Conservation (phyloP, 2,113 vertebrate genomes). For the Heteronetta atricapilla region DNA sequence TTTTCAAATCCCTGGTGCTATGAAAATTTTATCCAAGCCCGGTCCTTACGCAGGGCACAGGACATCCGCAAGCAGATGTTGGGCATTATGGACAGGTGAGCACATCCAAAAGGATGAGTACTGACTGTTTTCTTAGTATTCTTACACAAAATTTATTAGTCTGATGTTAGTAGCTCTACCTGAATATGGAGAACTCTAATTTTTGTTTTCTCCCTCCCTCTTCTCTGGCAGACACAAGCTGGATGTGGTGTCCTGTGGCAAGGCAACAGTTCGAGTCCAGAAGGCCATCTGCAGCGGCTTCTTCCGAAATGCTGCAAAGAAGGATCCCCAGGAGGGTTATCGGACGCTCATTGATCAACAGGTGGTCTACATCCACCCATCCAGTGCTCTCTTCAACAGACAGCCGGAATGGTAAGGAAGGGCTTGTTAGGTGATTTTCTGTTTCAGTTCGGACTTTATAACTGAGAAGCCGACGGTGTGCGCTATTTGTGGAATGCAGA, state of each 20-base stretch:
- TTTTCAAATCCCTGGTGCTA: slow-evolving; percentile 99
- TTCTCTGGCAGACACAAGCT: slow-evolving; percentile 87
- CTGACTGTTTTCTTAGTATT: not conserved
- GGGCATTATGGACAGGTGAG: slow-evolving; percentile 97
- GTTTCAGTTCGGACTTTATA: not conserved
- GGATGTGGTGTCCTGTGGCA: slow-evolving; percentile 96
- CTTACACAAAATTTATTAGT: not conserved
- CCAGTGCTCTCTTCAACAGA: slow-evolving; percentile 96
- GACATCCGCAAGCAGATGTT: slow-evolving; percentile 99
- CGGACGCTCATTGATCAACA: slow-evolving; percentile 96
- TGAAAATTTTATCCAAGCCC: slow-evolving; percentile 97
- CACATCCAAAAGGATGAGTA: fast-evolving
- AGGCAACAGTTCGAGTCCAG: slow-evolving; percentile 95
- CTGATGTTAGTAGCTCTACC: not conserved
- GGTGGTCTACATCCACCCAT: slow-evolving; percentile 98
- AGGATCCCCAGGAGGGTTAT: slow-evolving; percentile 97
- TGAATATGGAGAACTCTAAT: not conserved
- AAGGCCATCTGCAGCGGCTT: slow-evolving; percentile 99
- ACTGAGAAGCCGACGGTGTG: not conserved
- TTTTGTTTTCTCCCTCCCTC: not conserved
- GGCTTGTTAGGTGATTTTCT: fast-evolving
- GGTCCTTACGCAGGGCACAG: slow-evolving; percentile 92
- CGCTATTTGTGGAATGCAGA: not conserved
- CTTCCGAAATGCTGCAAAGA: slow-evolving; percentile 97
- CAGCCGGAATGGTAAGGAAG: slow-evolving; percentile 92